Percentiles rank a stretch among this genome's conserved stretches.
These are phyloP conservation scores for Lateolabrax maculatus DNA, from an alignment of 2,797 vertebrate species.

Conservation along the genomic window DNA sequence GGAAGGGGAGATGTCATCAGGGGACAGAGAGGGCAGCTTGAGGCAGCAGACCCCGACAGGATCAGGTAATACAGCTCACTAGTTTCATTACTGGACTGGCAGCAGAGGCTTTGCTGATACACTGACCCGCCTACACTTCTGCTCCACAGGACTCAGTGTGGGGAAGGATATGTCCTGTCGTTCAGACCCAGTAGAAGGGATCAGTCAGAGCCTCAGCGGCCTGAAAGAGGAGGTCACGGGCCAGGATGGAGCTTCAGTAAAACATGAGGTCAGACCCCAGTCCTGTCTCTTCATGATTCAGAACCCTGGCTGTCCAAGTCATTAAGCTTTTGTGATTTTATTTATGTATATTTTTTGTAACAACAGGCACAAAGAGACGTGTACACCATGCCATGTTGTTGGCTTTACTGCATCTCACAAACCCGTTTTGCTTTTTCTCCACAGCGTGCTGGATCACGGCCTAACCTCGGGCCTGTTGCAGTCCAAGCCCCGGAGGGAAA, in stretches of 20 bases:
- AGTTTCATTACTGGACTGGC: not conserved
- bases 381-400: not conserved
- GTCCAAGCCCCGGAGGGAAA: conserved; percentile 57
- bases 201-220: conserved; percentile 43
- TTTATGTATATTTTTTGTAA: too few species aligned
- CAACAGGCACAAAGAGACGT: not conserved
- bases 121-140: not conserved
- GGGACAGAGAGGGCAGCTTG: conserved; percentile 44
- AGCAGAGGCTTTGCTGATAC: not conserved
- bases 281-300: not conserved
- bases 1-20: conserved; percentile 52
- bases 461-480: conserved; percentile 32
- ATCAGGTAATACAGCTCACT: conserved; percentile 61
- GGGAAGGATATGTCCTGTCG: conserved; percentile 50
- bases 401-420: not conserved
- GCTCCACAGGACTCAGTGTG: conserved; percentile 47
- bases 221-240: conserved; percentile 74
- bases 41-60: conserved; percentile 51
- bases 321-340: not conserved
- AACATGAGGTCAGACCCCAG: conserved; percentile 74
- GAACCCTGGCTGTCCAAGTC: not conserved
- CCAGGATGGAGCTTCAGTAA: conserved; percentile 67
- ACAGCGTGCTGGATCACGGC: conserved; percentile 57
- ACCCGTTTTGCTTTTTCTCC: conserved; percentile 8
- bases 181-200: conserved; percentile 50